Evolutionary conservation across 2,797 vertebrate genomes (phyloP).

Genomic region (Anniella stebbinsi): DNA sequence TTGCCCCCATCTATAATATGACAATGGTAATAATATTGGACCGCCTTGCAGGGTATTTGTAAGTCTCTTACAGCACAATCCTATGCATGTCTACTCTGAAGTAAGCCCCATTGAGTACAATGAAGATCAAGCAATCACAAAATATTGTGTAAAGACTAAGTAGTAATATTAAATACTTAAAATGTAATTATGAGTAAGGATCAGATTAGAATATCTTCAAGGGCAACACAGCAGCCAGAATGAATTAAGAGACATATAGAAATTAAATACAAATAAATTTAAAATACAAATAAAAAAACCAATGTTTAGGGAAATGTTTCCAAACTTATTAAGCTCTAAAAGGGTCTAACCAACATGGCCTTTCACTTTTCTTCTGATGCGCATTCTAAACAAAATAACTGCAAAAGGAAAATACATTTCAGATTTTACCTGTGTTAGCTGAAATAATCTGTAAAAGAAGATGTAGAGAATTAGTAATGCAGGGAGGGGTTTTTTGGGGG

Average conservation of each 20-base stretch:
- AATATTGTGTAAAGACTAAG: neutral
- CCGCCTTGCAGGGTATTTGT: neutral
- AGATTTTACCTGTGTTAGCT: slow-evolving; percentile 83
- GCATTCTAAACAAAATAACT: slow-evolving; percentile 35
- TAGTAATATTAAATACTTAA: neutral
- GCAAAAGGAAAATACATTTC: neutral
- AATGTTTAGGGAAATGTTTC: neutral
- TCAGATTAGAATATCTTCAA: neutral
- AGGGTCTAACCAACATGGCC: neutral
- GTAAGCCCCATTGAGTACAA: neutral
- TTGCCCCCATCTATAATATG: neutral
- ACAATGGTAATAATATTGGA: neutral
- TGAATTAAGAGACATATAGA: neutral
- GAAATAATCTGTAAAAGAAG: slow-evolving; percentile 86
- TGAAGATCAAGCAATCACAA: neutral
- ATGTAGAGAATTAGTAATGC: slow-evolving; percentile 65
- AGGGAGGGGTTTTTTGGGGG: slow-evolving; percentile 20
- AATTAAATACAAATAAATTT: neutral
- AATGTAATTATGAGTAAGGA: neutral
- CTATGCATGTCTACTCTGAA: too few species aligned
- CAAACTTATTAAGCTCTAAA: slow-evolving; percentile 22
- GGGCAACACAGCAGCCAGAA: neutral
- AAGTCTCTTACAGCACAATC: neutral
- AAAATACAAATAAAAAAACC: neutral
- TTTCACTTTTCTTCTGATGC: neutral